Base-by-base conservation (phyloP, 2,113 vertebrate genomes). In the Macaca mulatta region DNA sequence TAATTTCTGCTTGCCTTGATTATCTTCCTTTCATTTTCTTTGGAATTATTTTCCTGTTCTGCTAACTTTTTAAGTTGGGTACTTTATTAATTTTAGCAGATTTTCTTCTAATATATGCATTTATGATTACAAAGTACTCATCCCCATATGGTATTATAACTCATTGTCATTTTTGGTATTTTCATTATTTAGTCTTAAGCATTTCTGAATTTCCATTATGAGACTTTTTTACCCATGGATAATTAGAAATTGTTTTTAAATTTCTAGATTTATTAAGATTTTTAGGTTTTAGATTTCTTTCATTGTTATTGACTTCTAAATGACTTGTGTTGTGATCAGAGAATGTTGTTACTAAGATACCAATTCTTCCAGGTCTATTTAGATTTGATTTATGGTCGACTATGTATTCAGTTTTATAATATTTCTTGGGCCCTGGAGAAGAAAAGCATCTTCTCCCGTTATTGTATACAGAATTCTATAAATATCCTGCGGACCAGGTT, bases 361-460 rank as follows among this genome's bases (percentile, higher is more conserved):
- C 5, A 1, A 0, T 3, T 38, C 48, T 45, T 55, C 48, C 0
- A 11, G 38, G 50, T 50, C 92, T 64, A 25, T 25, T 27, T 74
- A 45, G 93, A 38, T 8, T 55, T 17, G 70, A 57, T 27, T 40
- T 32, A 16, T 1, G 40, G 10, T 43, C n/a, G 18, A 43, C 70
- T 2, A 14, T 0, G n/a, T 13, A 2, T 38, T 45, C 38, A 12
- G 32, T 20, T 40, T 22, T 13, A 10, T 38, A 32, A 40, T 23
- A 38, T 4, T 35, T 61, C 22, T 27, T 12, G 5, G 0, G 4
- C 35, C 1, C 18, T 23, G 13, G 8, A 13, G 10, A 35, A 74
- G 59, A 69, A 69, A 23, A 81, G 67, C 0, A 1, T 5, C 17
- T 17, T 52, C 43, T 55, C 43, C 14, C 22, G 8, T 18, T 25